Evolutionary conservation across 1,140 invertebrate species (phyloP).

Genomic region (Drosophila prosaltans): DNA sequence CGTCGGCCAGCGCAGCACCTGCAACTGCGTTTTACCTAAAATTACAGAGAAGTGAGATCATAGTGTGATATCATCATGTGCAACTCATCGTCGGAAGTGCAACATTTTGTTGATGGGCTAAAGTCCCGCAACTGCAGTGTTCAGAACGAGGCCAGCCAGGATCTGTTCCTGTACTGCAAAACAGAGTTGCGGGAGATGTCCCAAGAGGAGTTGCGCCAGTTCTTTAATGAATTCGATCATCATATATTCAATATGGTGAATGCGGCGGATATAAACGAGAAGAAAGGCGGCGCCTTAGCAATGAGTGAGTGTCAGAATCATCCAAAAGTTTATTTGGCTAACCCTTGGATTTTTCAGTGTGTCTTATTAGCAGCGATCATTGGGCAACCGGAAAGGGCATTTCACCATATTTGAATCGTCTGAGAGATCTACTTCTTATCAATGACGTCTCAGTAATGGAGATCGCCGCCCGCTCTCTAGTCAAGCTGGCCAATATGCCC

Average conservation of each 20-base stretch:
- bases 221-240: too few species aligned
- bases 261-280: too few species aligned
- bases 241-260: too few species aligned
- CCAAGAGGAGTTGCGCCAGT: too few species aligned
- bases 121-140: constrained; percentile 94
- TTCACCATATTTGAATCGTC: constrained; percentile 95
- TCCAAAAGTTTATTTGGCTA: too few species aligned
- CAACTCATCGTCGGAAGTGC: constrained; percentile 85
- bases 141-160: constrained; percentile 92
- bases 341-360: constrained; percentile 87
- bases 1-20: neutral
- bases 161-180: constrained; percentile 95
- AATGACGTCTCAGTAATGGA: constrained; percentile 97
- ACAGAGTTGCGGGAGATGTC: constrained; percentile 96
- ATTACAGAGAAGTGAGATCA: constrained; percentile 3
- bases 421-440: constrained; percentile 94
- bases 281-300: too few species aligned
- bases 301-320: constrained; percentile 88
- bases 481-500: constrained; percentile 94
- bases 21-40: constrained; percentile 5
- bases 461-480: constrained; percentile 96
- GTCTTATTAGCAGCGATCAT: constrained; percentile 95
- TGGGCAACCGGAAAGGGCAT: constrained; percentile 95
- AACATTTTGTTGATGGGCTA: constrained; percentile 92
- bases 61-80: constrained; percentile 51